These are phyloP conservation scores for Galerucella calmariensis DNA, from an alignment of 2,888 invertebrate species.

Conservation along the genomic window DNA sequence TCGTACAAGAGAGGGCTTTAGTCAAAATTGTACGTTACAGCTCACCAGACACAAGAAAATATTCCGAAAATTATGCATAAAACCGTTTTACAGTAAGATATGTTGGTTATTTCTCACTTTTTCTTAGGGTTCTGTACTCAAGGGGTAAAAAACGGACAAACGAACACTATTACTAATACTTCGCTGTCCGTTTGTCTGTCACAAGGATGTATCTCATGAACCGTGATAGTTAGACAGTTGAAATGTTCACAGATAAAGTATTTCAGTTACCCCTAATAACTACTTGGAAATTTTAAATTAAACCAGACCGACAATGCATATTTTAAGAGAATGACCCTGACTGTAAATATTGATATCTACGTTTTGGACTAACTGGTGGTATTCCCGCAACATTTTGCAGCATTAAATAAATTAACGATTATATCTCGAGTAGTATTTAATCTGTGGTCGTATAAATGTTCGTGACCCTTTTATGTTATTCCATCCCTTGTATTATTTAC, in stretches of 20 bases:
- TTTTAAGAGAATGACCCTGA: too few species aligned
- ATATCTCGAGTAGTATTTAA: slow-evolving; percentile 24
- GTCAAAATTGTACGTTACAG: neutral
- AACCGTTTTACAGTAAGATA: neutral
- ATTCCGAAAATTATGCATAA: neutral
- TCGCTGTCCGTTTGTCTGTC: too few species aligned
- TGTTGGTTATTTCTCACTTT: too few species aligned
- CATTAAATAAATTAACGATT: slow-evolving; percentile 29
- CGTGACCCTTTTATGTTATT: slow-evolving; percentile 18
- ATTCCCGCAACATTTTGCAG: slow-evolving; percentile 7
- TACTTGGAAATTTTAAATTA: too few species aligned
- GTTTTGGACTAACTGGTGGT: neutral
- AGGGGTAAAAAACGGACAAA: too few species aligned
- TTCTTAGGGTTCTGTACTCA: too few species aligned
- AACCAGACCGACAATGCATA: too few species aligned
- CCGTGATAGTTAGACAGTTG: too few species aligned
- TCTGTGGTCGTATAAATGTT: slow-evolving; percentile 33
- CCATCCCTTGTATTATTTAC: slow-evolving; percentile 33
- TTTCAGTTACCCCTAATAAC: too few species aligned
- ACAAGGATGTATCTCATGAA: too few species aligned
- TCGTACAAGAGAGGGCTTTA: neutral
- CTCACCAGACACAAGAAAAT: neutral
- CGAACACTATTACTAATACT: too few species aligned
- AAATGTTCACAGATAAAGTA: too few species aligned
- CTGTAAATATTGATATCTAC: neutral